Evolutionary conservation across 2,113 vertebrate species (phyloP).

Genomic region (Etheostoma spectabile): DNA sequence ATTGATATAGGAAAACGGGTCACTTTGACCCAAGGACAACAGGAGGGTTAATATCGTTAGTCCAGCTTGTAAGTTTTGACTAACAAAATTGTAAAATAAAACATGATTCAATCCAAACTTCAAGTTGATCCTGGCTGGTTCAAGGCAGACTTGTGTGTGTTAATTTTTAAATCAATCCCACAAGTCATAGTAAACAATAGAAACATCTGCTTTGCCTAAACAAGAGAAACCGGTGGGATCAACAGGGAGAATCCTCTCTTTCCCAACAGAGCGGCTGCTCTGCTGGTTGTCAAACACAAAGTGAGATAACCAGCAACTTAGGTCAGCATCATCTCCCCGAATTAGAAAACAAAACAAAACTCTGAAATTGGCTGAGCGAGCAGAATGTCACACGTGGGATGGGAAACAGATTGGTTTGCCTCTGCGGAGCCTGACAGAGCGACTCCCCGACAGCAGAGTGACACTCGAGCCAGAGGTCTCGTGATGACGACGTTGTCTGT

Average conservation of each 20-base stretch:
- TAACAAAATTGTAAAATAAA: not conserved
- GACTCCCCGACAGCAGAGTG: constrained; percentile 37
- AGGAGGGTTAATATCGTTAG: not conserved
- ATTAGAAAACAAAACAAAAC: constrained; percentile 71
- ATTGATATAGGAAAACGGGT: too few species aligned
- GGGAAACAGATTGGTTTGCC: constrained; percentile 65
- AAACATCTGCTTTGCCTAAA: constrained; percentile 23
- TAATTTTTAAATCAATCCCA: not conserved
- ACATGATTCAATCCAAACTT: not conserved
- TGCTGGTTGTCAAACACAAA: constrained; percentile 24
- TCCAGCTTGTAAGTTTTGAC: not conserved
- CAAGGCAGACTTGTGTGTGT: not conserved
- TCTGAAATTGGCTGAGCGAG: constrained; percentile 61
- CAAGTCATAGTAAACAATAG: constrained; percentile 10
- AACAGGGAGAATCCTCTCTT: constrained; percentile 23
- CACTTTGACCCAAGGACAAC: too few species aligned
- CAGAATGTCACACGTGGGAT: constrained; percentile 61
- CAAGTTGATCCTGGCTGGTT: not conserved
- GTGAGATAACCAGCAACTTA: constrained; percentile 51
- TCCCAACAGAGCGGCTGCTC: not conserved
- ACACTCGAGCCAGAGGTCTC: constrained; percentile 45
- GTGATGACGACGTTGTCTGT: constrained; percentile 53
- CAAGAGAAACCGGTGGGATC: constrained; percentile 7
- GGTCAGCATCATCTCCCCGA: constrained; percentile 60
- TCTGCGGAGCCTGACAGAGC: constrained; percentile 45